These are phyloP conservation scores for Cepaea nemoralis DNA, from an alignment of 1,140 invertebrate genomes.

Conservation along the genomic window DNA sequence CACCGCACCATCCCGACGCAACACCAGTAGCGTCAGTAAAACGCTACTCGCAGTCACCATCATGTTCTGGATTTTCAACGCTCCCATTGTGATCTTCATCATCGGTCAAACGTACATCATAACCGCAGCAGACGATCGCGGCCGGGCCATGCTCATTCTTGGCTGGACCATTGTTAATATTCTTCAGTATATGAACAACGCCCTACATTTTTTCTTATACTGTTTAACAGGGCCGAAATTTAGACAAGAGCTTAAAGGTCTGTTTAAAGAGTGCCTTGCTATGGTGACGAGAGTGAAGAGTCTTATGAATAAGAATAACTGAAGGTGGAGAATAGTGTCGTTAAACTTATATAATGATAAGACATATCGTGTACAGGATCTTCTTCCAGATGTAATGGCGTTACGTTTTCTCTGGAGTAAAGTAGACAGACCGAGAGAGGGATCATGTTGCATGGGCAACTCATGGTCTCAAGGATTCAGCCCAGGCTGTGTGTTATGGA, in stretches of 20 bases:
- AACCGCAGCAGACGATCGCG: conserved; percentile 10
- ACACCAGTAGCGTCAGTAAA: conserved; percentile 52
- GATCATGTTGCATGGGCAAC: no score
- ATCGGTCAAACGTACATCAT: conserved; percentile 57
- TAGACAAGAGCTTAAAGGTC: conserved; percentile 49
- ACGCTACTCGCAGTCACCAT: conserved; percentile 61
- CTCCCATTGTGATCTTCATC: conserved; percentile 59
- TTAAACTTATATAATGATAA: no score
- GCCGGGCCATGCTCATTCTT: conserved; percentile 47
- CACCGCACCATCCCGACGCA: background rate
- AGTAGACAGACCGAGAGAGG: no score
- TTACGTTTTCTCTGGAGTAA: no score
- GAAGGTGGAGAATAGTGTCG: no score
- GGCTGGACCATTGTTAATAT: conserved; percentile 63
- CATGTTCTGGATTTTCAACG: conserved; percentile 59
- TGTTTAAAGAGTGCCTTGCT: conserved; percentile 27
- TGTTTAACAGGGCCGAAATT: conserved; percentile 63
- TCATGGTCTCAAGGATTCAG: no score
- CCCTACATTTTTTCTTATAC: conserved; percentile 67
- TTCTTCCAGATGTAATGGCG: no score
- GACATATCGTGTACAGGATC: no score
- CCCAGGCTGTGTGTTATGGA: no score
- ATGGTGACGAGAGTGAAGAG: background rate
- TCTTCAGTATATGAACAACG: conserved; percentile 65
- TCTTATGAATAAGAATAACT: no score